Evolutionary conservation across 2,797 vertebrate genomes (phyloP).

Genomic region (Lycodopsis pacificus): DNA sequence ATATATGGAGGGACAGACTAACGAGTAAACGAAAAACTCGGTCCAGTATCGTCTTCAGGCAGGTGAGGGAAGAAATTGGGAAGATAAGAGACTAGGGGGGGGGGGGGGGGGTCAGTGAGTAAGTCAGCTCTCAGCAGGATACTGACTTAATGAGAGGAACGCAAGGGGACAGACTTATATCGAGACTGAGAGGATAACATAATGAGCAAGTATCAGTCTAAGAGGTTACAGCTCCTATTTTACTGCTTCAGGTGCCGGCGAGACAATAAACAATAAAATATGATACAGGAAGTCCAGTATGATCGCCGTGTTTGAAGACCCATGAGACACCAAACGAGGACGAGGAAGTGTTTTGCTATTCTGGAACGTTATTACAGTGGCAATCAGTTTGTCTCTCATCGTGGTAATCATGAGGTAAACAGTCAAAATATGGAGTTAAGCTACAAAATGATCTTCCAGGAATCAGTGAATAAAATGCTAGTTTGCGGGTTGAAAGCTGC

Average conservation of each 20-base stretch:
- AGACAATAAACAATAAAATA: not conserved
- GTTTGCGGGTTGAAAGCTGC: not conserved
- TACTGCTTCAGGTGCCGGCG: not conserved
- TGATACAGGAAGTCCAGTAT: not conserved
- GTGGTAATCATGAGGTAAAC: not conserved
- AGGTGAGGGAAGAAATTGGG: slow-evolving; percentile 18
- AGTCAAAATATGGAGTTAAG: not conserved
- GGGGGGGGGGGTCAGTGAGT: slow-evolving; percentile 14
- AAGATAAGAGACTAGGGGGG: too few relatives aligned
- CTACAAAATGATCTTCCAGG: slow-evolving; percentile 8
- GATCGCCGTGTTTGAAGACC: not conserved
- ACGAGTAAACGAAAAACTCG: slow-evolving; percentile 43
- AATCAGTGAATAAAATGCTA: not conserved
- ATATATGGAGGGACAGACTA: slow-evolving; percentile 18
- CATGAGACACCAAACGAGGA: not conserved
- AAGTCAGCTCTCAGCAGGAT: slow-evolving; percentile 56
- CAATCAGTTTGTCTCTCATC: not conserved
- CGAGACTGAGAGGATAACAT: slow-evolving; percentile 44
- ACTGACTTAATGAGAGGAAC: slow-evolving; percentile 66
- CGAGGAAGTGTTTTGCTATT: not conserved
- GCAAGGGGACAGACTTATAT: slow-evolving; percentile 39
- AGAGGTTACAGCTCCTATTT: not conserved
- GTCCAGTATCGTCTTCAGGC: slow-evolving; percentile 5
- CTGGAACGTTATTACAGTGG: not conserved
- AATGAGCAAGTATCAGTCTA: slow-evolving; percentile 47